Base-by-base conservation (phyloP, 1,140 invertebrate genomes). In the Drosophila nigromelanica region DNA sequence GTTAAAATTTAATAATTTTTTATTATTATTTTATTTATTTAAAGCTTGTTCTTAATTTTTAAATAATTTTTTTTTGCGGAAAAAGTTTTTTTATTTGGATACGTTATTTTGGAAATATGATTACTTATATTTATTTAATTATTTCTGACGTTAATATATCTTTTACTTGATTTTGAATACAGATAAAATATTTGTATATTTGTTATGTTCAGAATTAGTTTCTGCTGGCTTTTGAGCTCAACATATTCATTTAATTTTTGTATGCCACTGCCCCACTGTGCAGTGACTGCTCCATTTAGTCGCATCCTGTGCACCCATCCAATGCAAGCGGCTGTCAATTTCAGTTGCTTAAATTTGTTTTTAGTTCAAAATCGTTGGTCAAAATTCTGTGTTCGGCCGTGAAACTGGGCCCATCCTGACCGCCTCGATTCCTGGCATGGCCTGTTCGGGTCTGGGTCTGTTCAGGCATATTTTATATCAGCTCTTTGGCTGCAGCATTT, bases 271-370 rank as follows among this genome's bases (percentile, higher is more conserved):
- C 6, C 0, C 52, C 69, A 73, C 64, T 62, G 66, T 73, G 58
- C 63, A 24, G 11, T 11, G 51, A 14, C 40, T 61, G 71, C 62
- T 33, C 54, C 56, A 71, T 70, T 70, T 70, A 33, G 12, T 33
- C 33, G 42, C 60, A 48, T 71, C 60, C 68, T 71, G 51, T 54
- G 47, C 45, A 27, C 55, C 50, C 33, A 7, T 35, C 51, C 27
- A 33, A 35, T 39, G 27, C 56, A 14, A 30, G 11, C 33, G 77
- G 47, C 81, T 85, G 81, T 81, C 81, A 87, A 87, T 87, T 87
- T 75, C 81, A 85, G 82, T 74, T 80, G 73, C 59, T 77, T 40
- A 85, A 85, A 85, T 86, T 78, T 78, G 74, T 86, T 86, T 85
- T 85, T 69, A 69, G 74, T 87, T 85, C 66, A 61, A 27, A 27